phyloP scores from a whole-genome alignment of 2,888 invertebrate genomes.

The Phengaris alcon region DNA sequence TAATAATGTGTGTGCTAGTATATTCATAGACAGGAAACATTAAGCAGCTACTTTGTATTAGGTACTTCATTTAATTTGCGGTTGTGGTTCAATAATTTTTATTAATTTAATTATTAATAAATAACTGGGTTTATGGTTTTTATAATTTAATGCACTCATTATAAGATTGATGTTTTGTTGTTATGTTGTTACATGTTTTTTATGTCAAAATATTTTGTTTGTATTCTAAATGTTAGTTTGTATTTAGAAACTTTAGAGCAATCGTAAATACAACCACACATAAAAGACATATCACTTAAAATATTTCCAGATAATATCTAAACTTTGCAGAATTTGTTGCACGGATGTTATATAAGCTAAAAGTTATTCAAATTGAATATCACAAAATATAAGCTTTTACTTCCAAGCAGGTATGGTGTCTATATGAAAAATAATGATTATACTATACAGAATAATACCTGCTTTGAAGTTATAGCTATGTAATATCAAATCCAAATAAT shows the following conservation, averaged over 20 bases:
- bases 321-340: not conserved
- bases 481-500: not conserved
- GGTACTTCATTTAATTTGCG: not conserved
- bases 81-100: slow-evolving; percentile 15
- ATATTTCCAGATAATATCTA: not conserved
- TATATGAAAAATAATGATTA: too few relatives aligned
- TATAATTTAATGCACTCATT: not conserved
- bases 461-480: not conserved
- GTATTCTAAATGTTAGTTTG: not conserved
- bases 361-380: too few relatives aligned
- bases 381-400: too few relatives aligned
- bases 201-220: not conserved
- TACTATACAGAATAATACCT: not conserved
- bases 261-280: not conserved
- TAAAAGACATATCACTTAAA: not conserved
- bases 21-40: not conserved
- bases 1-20: slow-evolving; percentile 11
- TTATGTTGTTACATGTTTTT: not conserved
- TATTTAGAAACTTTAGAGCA: not conserved
- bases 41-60: slow-evolving; percentile 12
- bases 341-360: not conserved
- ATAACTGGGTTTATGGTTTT: slow-evolving; percentile 13
- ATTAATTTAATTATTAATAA: slow-evolving; percentile 19
- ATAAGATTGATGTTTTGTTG: not conserved
- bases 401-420: too few relatives aligned